Evolutionary conservation across 2,888 invertebrate genomes (phyloP).

Genomic region (Branchipolynoe longqiensis): DNA sequence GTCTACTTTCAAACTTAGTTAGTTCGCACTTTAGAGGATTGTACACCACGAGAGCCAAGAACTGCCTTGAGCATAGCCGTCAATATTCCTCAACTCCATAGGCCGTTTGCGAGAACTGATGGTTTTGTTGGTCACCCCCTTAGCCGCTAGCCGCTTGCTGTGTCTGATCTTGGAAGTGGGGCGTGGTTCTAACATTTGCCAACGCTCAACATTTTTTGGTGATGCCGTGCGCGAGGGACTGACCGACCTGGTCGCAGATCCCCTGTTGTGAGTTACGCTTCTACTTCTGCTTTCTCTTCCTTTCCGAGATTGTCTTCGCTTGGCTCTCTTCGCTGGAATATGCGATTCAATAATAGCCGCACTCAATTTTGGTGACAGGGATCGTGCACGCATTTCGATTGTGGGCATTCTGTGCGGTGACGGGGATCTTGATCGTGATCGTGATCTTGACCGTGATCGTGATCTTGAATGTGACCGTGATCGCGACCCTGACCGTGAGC

Average conservation of each 20-base stretch:
- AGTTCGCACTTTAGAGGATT: not conserved
- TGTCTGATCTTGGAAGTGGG: constrained; percentile 9
- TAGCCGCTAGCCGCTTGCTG: constrained; percentile 24
- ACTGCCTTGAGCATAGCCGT: not conserved
- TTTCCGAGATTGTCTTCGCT: constrained; percentile 1
- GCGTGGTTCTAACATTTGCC: no score
- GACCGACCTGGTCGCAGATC: not conserved
- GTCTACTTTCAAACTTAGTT: no score
- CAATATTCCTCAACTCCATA: not conserved
- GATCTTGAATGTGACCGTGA: no score
- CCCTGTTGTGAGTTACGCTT: not conserved
- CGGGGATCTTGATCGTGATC: constrained; percentile 4
- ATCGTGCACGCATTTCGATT: not conserved
- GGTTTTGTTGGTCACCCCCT: not conserved
- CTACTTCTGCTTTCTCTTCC: constrained; percentile 16
- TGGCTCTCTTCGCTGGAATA: not conserved
- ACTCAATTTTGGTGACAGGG: not conserved
- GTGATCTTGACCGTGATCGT: no score
- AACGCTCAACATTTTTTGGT: not conserved
- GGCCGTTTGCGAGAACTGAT: not conserved
- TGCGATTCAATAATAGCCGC: constrained; percentile 1
- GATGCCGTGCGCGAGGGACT: not conserved
- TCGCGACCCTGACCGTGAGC: no score
- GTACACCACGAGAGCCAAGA: constrained; percentile 17
- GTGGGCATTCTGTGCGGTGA: no score